Evolutionary conservation across 2,113 vertebrate genomes (phyloP).

Genomic region (Lagenorhynchus albirostris): DNA sequence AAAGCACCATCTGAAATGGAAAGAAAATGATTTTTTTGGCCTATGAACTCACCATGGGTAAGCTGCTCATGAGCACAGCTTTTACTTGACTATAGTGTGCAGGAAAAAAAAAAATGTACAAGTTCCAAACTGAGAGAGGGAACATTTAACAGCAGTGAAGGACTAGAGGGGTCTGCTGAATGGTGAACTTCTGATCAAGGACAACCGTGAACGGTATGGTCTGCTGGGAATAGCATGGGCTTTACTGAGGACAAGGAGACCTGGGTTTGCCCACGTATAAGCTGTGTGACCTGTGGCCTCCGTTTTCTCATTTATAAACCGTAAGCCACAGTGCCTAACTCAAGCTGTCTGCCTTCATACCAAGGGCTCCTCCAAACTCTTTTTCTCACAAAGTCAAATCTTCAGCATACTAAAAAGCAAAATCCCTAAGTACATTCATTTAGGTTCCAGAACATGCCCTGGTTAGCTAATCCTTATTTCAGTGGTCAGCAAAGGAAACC

Average conservation of each 20-base stretch:
- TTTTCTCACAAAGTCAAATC: conserved; percentile 18
- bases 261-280: neutral
- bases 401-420: neutral
- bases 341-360: neutral
- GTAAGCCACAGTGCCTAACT: neutral
- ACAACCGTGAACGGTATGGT: neutral
- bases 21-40: neutral
- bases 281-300: neutral
- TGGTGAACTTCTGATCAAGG: neutral
- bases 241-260: neutral
- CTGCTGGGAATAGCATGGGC: neutral
- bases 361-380: neutral
- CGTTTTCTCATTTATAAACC: neutral
- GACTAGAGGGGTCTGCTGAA: neutral
- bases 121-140: neutral
- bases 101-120: neutral
- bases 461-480: conserved; percentile 42
- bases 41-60: neutral
- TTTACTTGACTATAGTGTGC: neutral
- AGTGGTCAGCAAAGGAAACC: neutral
- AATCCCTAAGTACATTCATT: neutral
- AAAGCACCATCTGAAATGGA: neutral
- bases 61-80: neutral
- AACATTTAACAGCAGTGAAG: neutral
- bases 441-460: neutral